A percentile compares a stretch with the other conserved stretches of the same genome.
These are phyloP conservation scores for Nestor notabilis DNA, from an alignment of 2,113 vertebrate genomes.

Conservation along the genomic window DNA sequence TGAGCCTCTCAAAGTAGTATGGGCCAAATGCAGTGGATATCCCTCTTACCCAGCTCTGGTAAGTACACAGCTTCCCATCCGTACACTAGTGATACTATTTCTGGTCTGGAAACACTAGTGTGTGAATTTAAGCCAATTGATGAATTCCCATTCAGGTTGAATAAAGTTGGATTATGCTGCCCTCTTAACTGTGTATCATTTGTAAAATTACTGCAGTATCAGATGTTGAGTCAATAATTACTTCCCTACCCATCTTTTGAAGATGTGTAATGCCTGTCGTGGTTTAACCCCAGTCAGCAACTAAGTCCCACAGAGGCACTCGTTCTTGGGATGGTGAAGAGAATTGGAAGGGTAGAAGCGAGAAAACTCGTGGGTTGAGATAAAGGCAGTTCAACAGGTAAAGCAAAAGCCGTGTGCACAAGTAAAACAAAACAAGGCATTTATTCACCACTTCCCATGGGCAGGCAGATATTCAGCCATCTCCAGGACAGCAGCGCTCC, in stretches of 20 bases:
- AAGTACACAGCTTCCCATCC: constrained; percentile 66
- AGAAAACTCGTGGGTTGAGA: neutral
- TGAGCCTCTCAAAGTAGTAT: constrained; percentile 97
- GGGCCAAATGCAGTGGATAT: constrained; percentile 99
- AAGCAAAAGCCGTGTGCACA: neutral
- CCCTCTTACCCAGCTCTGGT: constrained; percentile 98
- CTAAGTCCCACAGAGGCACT: neutral
- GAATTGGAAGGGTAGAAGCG: neutral
- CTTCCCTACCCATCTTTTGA: neutral
- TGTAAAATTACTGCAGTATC: neutral
- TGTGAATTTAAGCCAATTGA: accelerated
- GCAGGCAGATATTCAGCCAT: neutral
- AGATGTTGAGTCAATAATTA: neutral
- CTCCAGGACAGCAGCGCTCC: neutral
- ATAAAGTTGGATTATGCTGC: neutral
- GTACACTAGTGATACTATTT: neutral
- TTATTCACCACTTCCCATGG: neutral
- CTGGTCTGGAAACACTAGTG: neutral
- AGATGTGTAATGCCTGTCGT: accelerated
- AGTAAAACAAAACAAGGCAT: neutral
- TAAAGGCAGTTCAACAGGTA: neutral
- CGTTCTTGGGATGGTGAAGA: accelerated
- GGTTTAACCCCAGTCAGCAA: neutral
- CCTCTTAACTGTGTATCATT: neutral
- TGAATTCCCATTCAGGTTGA: neutral